Base-by-base conservation (phyloP, 1,140 invertebrate genomes). In the Asbolus verrucosus region DNA sequence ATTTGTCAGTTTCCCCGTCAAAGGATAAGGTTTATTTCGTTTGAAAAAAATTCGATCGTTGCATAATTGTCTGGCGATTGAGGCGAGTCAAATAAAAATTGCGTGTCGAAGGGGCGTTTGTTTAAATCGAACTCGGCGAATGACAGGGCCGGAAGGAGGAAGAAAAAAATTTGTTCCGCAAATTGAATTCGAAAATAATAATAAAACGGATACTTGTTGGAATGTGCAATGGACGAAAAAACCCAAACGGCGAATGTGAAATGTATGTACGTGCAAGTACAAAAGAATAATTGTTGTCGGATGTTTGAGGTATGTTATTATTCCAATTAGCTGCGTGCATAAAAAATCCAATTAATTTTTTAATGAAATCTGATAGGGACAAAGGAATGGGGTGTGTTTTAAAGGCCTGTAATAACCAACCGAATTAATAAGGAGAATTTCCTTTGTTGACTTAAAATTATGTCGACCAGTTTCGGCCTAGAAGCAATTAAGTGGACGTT, bases 311-410 rank as follows among this genome's bases (percentile, higher is more conserved):
- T 14, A 16, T 62, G 60, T 62, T 19, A 62, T 62, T 62, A 62
- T 36, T 16, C 30, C 24, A 62, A 62, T 62, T 62, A 38, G 38
- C 30, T 9, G 24, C 4, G 6, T 24, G 31, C 15, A 38, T 18
- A 36, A 60, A 62, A 62, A 62, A 30, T 62, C 60, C 19, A 62
- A 59, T 59, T 59, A 59, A 59, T 59, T 59, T 62, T 61, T 62
- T 36, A 63, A 63, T 63, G 33, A 63, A 63, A 63, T 62, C 60
- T 62, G 60, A 62, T 62, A 61, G 9, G 54, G 21, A 31, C 24
- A 16, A 61, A 33, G 27, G 19, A 27, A 11, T 14, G 14, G 54
- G 54, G 19, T 31, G 24, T 61, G 54, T 16, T 30, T 61, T 14
- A 27, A 6, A 31, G n/a, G 21, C 27, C 27, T 61, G 33, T 31